Evolutionary conservation across 2,888 invertebrate species (phyloP), one percentile per base, ranked within the genome.

Genomic region (Xestoiulus laeticollis): DNA sequence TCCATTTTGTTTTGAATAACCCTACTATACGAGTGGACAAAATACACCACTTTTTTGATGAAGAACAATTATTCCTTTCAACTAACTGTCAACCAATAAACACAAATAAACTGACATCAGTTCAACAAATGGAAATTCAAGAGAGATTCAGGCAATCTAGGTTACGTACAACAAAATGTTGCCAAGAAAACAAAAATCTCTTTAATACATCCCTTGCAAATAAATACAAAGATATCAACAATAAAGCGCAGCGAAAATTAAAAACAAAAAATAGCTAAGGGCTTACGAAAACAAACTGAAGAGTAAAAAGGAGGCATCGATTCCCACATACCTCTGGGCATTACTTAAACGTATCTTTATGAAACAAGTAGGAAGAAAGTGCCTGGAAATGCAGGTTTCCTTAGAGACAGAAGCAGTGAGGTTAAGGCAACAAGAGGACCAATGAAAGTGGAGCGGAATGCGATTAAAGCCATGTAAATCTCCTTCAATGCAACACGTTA

Each of bases 401-500:
- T 22, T 22, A 68, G 68, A 10, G 22, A 30, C 22, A 30, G 30
- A 78, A 48, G 1, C 68, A 26, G 12, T 26, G 26, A 68, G 68
- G 68, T 68, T 68, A 68, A 68, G 68, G 68, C 68, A 78, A 78
- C 14, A 14, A 26, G 30, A 78, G 30, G 14, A 26, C 78, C 78
- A 78, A 78, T 78, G 30, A 3, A 1, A 78, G 30, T 30, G 16
- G 16, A 32, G 78, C 30, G 30, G 78, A 78, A 78, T 78, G 78
- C 78, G 78, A 78, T 78, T 78, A 30, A 5, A 78, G 78, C 30
- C 30, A 78, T 78, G 78, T 32, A 32, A 78, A 78, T 78, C 78
- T 32, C 10, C 59, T 59, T 10, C 16, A 78, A 78, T 26, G 78
- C 78, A 78, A 78, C 78, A 78, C 30, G 26, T 68, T 68, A 10